A percentile compares a stretch with the other conserved stretches of the same genome.
Conservation (phyloP, 64 coral and sea anemone genomes). For the Montipora cactus region DNA sequence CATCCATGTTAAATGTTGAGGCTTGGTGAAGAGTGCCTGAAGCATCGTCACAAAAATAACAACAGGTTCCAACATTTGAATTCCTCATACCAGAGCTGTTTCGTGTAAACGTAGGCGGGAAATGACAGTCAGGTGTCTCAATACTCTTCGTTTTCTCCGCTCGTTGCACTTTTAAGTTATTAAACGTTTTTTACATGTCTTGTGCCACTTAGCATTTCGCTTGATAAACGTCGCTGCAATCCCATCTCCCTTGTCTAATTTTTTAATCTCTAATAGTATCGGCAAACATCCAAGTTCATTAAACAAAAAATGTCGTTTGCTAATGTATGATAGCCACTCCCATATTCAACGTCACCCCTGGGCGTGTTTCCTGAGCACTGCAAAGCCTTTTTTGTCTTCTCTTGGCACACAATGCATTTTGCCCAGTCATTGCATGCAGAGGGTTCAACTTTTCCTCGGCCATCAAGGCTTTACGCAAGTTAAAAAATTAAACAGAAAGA, state of each 20-base stretch:
- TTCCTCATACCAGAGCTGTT: background rate
- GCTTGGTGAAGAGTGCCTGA: constrained; percentile 59
- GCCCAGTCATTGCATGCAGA: constrained; percentile 58
- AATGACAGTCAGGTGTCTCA: background rate
- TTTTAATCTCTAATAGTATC: constrained; percentile 26
- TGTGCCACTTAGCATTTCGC: constrained; percentile 55
- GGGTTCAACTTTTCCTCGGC: constrained; percentile 17
- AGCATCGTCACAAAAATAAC: constrained; percentile 45
- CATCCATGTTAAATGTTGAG: constrained; percentile 57
- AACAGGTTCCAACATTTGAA: background rate
- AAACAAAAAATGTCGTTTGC: constrained; percentile 57
- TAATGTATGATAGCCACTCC: constrained; percentile 55
- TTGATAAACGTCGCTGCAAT: constrained; percentile 46
- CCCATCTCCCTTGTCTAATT: constrained; percentile 58
- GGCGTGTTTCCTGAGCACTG: constrained; percentile 40
- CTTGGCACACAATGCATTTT: constrained; percentile 77
- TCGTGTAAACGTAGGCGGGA: constrained; percentile 24
- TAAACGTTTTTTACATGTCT: constrained; percentile 67
- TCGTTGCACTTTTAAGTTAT: constrained; percentile 57
- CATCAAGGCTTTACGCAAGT: constrained; percentile 20
- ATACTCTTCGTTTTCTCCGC: background rate
- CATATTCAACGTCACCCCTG: background rate
- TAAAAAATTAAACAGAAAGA: constrained; percentile 7
- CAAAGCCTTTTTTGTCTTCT: constrained; percentile 27
- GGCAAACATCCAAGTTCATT: constrained; percentile 25